Base-by-base conservation (phyloP, 1,140 invertebrate species). In the Camponotus floridanus region DNA sequence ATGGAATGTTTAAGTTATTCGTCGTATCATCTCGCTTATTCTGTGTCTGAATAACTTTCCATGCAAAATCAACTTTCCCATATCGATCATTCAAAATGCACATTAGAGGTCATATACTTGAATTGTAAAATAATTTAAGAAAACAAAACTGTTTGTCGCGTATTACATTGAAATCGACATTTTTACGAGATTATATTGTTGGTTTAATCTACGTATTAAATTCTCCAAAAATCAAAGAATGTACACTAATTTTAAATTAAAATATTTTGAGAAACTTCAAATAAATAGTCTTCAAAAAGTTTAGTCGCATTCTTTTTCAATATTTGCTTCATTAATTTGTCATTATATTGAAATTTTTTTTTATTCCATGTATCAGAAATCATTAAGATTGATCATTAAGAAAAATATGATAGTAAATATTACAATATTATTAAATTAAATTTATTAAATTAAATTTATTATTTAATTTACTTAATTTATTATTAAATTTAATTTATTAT, bases 1-100 rank as follows among this genome's bases (percentile, higher is more conserved):
- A 83, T 36, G 79, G 68, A 83, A 83, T 83, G 79, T 42, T 18
- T 83, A 62, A 83, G 68, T 45, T 73, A 83, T 74, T 61, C n/a
- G 68, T 65, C 55, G 55, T 74, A 48, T 62, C 79, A 74, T 83
- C 55, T 55, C 39, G 55, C 39, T 74, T 83, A 36, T 83, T 61
- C 73, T 45, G 79, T 62, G 68, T 48, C 68, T 62, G 36, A 21
- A 18, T 57, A 74, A 83, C 79, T 83, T 83, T 83, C 79, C 79
- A 83, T 51, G 79, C 48, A 73, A 74, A 65, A 83, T 83, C 31
- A 61, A 42, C 79, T 83, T 73, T 83, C 79, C 62, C 68, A 26
- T 83, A 83, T 83, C 55, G 68, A 62, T 83, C 79, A 57, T 45
- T 21, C 31, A 68, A 21, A 83, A 45, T 45, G 31, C 11, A n/a